Evolutionary conservation across 2,888 invertebrate species (phyloP).

Genomic region (Drosophila demipolita): DNA sequence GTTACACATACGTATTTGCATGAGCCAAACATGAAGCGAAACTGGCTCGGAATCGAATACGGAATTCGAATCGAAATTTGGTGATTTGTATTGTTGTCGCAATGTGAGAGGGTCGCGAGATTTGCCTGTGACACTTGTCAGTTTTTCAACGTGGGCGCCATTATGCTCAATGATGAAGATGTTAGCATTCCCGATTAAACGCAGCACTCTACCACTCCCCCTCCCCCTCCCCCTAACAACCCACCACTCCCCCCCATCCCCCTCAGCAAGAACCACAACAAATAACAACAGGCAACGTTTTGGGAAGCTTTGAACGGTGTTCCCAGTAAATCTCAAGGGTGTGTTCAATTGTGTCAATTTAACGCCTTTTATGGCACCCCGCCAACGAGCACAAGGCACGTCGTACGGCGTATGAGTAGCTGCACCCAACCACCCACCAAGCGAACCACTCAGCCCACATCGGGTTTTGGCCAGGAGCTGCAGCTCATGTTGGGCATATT

Average conservation of each 20-base stretch:
- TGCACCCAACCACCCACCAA: background rate
- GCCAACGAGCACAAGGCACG: slow-evolving; percentile 23
- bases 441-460: slow-evolving; percentile 9
- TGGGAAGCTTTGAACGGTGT: slow-evolving; percentile 36
- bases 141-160: slow-evolving; percentile 49
- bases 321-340: slow-evolving; percentile 72
- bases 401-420: slow-evolving; percentile 4
- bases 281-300: slow-evolving; percentile 25
- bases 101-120: slow-evolving; percentile 6
- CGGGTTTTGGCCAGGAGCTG: slow-evolving; percentile 15
- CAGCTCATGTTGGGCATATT: slow-evolving; percentile 73
- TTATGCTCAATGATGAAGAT: slow-evolving; percentile 71
- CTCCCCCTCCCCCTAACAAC: slow-evolving; percentile 13
- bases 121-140: slow-evolving; percentile 40
- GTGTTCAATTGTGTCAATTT: slow-evolving; percentile 81
- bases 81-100: slow-evolving; percentile 26
- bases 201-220: slow-evolving; percentile 37
- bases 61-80: slow-evolving; percentile 23
- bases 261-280: slow-evolving; percentile 37
- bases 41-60: slow-evolving; percentile 1
- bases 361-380: slow-evolving; percentile 75
- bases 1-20: slow-evolving; percentile 72
- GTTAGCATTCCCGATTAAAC: slow-evolving; percentile 75
- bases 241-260: background rate
- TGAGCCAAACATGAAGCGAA: slow-evolving; percentile 52